Base-by-base conservation (phyloP, 2,797 vertebrate genomes). In the Oreochromis grahami region DNA sequence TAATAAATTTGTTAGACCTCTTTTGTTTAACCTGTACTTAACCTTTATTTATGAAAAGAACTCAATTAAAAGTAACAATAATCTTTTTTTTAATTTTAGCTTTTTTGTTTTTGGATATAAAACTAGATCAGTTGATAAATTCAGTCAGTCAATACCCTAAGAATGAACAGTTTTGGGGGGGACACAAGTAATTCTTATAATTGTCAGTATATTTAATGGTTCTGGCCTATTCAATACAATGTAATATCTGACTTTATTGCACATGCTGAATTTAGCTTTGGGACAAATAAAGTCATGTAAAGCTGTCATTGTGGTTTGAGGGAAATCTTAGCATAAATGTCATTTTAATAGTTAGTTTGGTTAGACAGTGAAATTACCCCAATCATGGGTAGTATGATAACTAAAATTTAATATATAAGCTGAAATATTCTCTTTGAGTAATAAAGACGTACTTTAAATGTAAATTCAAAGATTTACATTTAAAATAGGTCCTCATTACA, bases 1-100 rank as follows among this genome's bases (percentile, higher is more conserved):
- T 84, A 79, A 88, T 90, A 88, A 86, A 86, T 91, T 84, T 92
- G 88, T 91, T 83, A 84, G 86, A 94, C 94, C 86, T 89, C 85
- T 92, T 89, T 83, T 79, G 85, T 87, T 94, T 93, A 92, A 92
- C 93, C 90, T 92, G 89, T 81, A 17, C 85, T 90, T 92, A 89
- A 89, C 92, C 91, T 91, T 86, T 78, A 78, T 87, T 93, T 86
- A 83, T 32, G 48, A 63, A 88, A 80, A 79, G 60, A 82, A 79
- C 38, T 32, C 68, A 74, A 90, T 94, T 92, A 90, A 92, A 88
- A 88, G 53, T 58, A 70, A 43, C 21, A 70, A 41, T 21, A 14
- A 11, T 19, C n/a, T 48, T 72, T 24, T 53, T 45, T 45, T 29
- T 48, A 19, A 17, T 2, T 19, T 45, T 45, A 26, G n/a, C 5